phyloP scores from a whole-genome alignment of 2,113 vertebrate genomes.

The Xenopus tropicalis region DNA sequence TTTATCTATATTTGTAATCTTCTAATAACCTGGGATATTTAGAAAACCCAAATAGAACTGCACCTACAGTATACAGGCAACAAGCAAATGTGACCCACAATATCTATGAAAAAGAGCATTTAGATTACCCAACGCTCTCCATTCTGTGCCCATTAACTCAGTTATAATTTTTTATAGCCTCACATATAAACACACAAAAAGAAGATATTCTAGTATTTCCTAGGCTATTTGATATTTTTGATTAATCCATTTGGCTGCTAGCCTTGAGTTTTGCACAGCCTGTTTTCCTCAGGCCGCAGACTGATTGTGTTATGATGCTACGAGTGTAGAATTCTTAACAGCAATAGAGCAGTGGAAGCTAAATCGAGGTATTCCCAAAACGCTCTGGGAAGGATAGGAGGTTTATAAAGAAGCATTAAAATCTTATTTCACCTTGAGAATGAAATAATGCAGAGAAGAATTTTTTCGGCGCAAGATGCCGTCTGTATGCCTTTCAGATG shows the following conservation, averaged over 20 bases:
- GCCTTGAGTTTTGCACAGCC: not conserved
- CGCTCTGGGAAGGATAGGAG: conserved; percentile 18
- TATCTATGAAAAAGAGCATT: too few species aligned
- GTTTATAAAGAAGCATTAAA: conserved; percentile 39
- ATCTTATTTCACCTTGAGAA: conserved; percentile 44
- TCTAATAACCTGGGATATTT: too few species aligned
- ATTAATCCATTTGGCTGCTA: not conserved
- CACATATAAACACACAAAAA: too few species aligned
- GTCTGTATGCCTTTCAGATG: not conserved
- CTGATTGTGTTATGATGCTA: conserved; percentile 36
- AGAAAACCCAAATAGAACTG: too few species aligned
- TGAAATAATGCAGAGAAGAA: conserved; percentile 25
- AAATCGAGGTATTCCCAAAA: conserved; percentile 40
- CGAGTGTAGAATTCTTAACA: conserved; percentile 37
- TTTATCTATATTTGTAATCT: too few species aligned
- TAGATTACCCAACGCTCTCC: too few species aligned
- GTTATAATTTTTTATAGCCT: too few species aligned
- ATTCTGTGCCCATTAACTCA: too few species aligned
- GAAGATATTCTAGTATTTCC: too few species aligned
- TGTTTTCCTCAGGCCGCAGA: conserved; percentile 4
- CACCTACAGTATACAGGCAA: too few species aligned
- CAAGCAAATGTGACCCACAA: too few species aligned
- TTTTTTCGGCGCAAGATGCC: conserved; percentile 8
- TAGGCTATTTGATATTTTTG: too few species aligned
- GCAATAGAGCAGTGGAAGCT: conserved; percentile 26